Conservation (phyloP, 2,888 invertebrate species). For the Drosophila pseudotakahashii region DNA sequence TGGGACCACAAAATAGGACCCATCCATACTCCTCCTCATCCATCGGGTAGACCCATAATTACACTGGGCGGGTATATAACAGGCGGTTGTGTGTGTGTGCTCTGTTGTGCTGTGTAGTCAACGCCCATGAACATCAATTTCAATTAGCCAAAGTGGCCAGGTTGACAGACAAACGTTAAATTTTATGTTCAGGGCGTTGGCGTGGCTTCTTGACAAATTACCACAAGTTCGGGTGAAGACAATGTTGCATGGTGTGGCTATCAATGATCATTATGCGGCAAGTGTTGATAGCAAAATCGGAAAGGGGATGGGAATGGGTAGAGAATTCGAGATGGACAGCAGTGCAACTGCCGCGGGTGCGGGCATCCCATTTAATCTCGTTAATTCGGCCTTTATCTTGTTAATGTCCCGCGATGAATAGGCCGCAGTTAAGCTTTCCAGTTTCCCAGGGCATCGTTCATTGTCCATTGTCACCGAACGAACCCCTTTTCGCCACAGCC, state of each 20-base stretch:
- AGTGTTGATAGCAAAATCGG: slow-evolving; percentile 42
- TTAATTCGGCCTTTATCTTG: slow-evolving; percentile 75
- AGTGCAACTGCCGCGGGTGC: slow-evolving; percentile 27
- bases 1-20: background rate
- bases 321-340: slow-evolving; percentile 19
- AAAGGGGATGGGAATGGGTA: too few species aligned
- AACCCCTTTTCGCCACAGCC: slow-evolving; percentile 26
- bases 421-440: slow-evolving; percentile 12
- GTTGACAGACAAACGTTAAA: slow-evolving; percentile 77
- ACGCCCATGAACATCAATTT: slow-evolving; percentile 77
- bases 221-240: slow-evolving; percentile 52
- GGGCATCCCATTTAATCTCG: slow-evolving; percentile 65
- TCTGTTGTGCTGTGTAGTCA: slow-evolving; percentile 33
- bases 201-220: slow-evolving; percentile 52
- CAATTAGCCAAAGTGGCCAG: slow-evolving; percentile 79
- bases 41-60: slow-evolving; percentile 35
- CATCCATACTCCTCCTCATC: background rate
- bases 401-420: slow-evolving; percentile 54
- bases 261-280: slow-evolving; percentile 50
- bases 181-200: slow-evolving; percentile 74
- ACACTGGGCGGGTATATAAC: slow-evolving; percentile 28
- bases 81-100: slow-evolving; percentile 10
- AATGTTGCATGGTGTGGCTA: slow-evolving; percentile 47
- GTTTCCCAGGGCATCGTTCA: too few species aligned
- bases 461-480: slow-evolving; percentile 14